phyloP scores from a whole-genome alignment of 2,888 invertebrate species.

The Linyphia triangularis region DNA sequence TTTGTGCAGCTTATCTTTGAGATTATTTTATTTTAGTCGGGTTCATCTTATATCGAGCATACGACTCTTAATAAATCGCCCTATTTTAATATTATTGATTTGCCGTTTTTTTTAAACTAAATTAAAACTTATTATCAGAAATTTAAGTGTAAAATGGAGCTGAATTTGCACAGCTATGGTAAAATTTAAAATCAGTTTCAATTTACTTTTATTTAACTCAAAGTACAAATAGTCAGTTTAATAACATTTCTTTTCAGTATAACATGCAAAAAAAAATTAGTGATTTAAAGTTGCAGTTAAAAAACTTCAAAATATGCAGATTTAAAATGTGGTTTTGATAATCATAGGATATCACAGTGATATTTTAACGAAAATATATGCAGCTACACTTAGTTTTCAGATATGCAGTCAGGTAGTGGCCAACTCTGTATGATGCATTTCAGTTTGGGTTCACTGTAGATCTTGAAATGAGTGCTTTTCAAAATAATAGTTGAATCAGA shows the following conservation, averaged over 20 bases:
- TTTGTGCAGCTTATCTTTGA: conserved; percentile 69
- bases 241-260: conserved; percentile 1
- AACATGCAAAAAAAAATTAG: conserved; percentile 14
- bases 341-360: conserved; percentile 22
- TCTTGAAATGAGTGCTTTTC: conserved; percentile 34
- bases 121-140: neutral
- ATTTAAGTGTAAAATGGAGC: neutral
- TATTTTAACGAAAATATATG: conserved; percentile 13
- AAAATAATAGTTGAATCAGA: conserved; percentile 51
- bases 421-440: conserved; percentile 30
- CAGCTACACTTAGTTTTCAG: conserved; percentile 46
- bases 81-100: neutral
- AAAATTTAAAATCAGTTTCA: neutral
- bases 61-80: neutral
- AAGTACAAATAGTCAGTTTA: conserved; percentile 38
- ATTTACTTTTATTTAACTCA: conserved; percentile 30
- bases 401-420: conserved; percentile 39
- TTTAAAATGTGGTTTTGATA: conserved; percentile 28
- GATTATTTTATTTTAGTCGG: conserved; percentile 57
- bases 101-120: conserved; percentile 17
- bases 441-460: conserved; percentile 25
- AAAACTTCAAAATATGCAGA: neutral
- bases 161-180: neutral
- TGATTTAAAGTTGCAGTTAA: conserved; percentile 3
- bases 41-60: neutral